A percentile compares a stretch with the other conserved stretches of the same genome.
phyloP scores from a whole-genome alignment of 2,888 invertebrate species.

The Neocrepidodera transversa region DNA sequence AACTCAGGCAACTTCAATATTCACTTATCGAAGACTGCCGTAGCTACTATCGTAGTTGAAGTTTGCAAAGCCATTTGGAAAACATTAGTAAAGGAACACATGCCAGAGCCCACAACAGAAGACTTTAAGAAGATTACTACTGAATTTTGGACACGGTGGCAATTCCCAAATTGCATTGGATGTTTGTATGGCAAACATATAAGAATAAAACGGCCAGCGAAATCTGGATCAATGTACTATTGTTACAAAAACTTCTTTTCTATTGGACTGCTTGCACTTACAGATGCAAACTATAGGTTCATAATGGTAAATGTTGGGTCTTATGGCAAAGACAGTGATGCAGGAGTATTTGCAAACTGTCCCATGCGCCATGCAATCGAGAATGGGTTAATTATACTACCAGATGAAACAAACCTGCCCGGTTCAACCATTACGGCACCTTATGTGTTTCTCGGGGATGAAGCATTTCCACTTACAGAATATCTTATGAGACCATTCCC shows the following conservation, averaged over 20 bases:
- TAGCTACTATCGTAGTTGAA: conserved; percentile 34
- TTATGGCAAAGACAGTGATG: conserved; percentile 15
- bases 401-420: not conserved
- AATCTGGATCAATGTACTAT: conserved; percentile 30
- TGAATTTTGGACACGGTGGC: conserved; percentile 27
- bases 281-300: conserved; percentile 17
- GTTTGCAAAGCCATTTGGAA: conserved; percentile 31
- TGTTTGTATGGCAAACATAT: conserved; percentile 34
- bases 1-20: conserved; percentile 27
- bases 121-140: conserved; percentile 19
- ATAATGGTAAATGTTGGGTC: conserved; percentile 20
- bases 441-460: conserved; percentile 16
- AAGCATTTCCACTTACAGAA: conserved; percentile 11
- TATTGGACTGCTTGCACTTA: conserved; percentile 15
- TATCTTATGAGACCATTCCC: conserved; percentile 32
- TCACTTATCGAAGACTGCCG: conserved; percentile 21
- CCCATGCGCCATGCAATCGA: not conserved
- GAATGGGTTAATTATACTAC: too few species aligned
- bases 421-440: not conserved
- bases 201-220: conserved; percentile 23
- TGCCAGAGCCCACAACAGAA: conserved; percentile 26
- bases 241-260: conserved; percentile 7
- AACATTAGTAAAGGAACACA: conserved; percentile 31
- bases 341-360: not conserved
- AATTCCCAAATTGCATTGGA: conserved; percentile 34